Evolutionary conservation across 1,140 invertebrate species (phyloP).

Genomic region (Ctenoplectra terminalis): DNA sequence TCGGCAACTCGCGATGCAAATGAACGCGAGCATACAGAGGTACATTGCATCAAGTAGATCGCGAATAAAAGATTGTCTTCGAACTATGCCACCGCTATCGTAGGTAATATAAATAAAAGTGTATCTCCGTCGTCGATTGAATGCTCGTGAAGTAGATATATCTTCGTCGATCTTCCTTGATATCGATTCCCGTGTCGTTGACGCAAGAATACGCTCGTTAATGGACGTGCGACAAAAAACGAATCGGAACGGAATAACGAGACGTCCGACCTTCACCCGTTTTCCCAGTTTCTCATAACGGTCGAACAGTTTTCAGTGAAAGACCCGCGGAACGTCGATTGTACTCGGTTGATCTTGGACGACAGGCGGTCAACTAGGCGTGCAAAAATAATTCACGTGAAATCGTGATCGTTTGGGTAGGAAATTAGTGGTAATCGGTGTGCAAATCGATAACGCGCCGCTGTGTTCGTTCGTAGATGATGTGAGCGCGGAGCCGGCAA

Average conservation of each 20-base stretch:
- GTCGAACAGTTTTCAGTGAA: not conserved
- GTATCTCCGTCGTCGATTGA: too few relatives aligned
- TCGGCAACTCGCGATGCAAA: too few relatives aligned
- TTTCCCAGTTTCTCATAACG: constrained; percentile 33
- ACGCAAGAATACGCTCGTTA: not conserved
- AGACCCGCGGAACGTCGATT: constrained; percentile 11
- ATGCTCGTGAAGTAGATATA: too few relatives aligned
- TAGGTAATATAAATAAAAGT: too few relatives aligned
- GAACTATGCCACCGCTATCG: too few relatives aligned
- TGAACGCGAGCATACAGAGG: too few relatives aligned
- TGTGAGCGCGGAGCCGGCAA: constrained; percentile 80
- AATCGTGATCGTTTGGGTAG: not conserved
- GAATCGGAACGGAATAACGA: not conserved
- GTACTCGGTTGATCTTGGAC: not conserved
- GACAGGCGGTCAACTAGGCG: not conserved
- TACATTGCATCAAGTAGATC: too few relatives aligned
- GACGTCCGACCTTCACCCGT: constrained; percentile 50
- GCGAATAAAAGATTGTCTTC: too few relatives aligned
- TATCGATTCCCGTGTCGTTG: too few relatives aligned
- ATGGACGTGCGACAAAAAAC: not conserved
- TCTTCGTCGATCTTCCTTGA: not conserved
- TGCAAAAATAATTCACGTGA: not conserved
- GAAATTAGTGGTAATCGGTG: not conserved
- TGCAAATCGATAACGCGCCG: not conserved
- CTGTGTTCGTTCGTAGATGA: constrained; percentile 59